Evolutionary conservation across 1,140 invertebrate genomes (phyloP), one percentile per base, ranked within the genome.

Genomic region (Cyclargus thomasi): DNA sequence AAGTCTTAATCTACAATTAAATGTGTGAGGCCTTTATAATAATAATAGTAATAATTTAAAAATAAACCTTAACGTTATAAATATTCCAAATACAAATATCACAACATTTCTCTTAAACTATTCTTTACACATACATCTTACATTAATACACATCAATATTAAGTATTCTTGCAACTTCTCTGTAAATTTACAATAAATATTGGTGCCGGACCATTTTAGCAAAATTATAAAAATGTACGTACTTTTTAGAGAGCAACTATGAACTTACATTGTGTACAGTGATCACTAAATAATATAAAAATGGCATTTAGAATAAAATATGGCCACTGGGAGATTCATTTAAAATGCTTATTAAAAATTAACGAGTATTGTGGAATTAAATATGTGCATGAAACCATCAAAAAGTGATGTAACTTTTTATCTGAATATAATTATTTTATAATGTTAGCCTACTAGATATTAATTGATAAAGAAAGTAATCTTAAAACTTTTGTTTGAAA

Each of bases 1-100:
- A 29, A 59, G 55, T 21, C 20, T 59, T 21, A 18, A 47, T 47
- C 39, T 47, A 47, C 39, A 47, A 47, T 55, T 59, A 18, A 59
- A 21, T 59, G 20, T 59, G 18, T 59, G 55, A 11, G 55, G 55
- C 17, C 55, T 23, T 36, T 67, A 62, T 47, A 36, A 22, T 65
- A 53, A 57, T 64, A 63, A 53, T n/a, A n/a, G n/a, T n/a, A n/a
- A n/a, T 39, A 68, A 65, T 23, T 63, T 63, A 10, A 20, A 65
- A 20, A 62, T 23, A 53, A 67, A 39, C n/a, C 29, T 21, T 23
- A 78, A 80, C 75, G 74, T 79, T 85, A 85, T 81, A 71, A 87
- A 84, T 90, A 90, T 90, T 88, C 87, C 87, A 90, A 83, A 86
- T 90, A 88, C 87, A 90, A 90, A 87, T 90, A 90, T 90, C 85